Evolutionary conservation across 2,113 vertebrate genomes (phyloP).

Genomic region (Thalassoma bifasciatum): DNA sequence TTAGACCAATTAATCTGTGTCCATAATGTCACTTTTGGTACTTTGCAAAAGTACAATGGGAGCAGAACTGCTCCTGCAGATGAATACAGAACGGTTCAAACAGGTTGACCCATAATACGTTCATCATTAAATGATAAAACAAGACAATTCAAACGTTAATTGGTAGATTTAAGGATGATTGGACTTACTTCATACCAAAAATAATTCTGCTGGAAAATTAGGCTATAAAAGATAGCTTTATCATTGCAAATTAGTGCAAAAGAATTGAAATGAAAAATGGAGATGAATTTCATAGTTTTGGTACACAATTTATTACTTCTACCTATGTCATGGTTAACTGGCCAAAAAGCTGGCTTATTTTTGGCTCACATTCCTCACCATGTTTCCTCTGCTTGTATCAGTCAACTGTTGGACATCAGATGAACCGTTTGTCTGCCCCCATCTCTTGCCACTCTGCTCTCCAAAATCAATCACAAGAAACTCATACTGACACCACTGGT

Average conservation of each 20-base stretch:
- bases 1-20: slow-evolving; percentile 17
- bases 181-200: too few relatives aligned
- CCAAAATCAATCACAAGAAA: neutral
- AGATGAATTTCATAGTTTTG: neutral
- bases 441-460: neutral
- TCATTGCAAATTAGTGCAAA: too few relatives aligned
- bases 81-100: neutral
- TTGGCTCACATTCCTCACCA: slow-evolving; percentile 50
- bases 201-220: too few relatives aligned
- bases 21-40: slow-evolving; percentile 7
- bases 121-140: too few relatives aligned
- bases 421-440: slow-evolving; percentile 8
- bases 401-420: slow-evolving; percentile 24
- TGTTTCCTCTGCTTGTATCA: slow-evolving; percentile 61
- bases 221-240: too few relatives aligned
- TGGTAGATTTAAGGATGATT: too few relatives aligned
- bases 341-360: too few relatives aligned
- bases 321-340: too few relatives aligned
- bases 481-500: neutral
- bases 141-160: too few relatives aligned
- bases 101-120: too few relatives aligned
- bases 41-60: neutral
- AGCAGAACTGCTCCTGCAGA: neutral
- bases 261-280: too few relatives aligned
- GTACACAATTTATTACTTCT: too few relatives aligned